Evolutionary conservation across 1,140 invertebrate genomes (phyloP).

Genomic region (Aphelinus atriplicis): DNA sequence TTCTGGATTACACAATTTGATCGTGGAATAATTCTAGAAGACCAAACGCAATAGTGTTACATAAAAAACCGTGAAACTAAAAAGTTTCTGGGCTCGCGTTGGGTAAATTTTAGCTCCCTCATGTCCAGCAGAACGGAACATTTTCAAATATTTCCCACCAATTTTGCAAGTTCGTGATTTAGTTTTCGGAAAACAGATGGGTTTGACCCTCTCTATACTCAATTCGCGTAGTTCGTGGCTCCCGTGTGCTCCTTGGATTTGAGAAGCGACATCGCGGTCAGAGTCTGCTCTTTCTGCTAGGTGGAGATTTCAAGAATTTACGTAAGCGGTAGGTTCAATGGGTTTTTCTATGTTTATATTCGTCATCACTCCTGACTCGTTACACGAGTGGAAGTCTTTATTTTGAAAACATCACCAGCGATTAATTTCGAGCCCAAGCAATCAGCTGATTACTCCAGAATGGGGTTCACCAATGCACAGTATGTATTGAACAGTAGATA

Average conservation of each 20-base stretch:
- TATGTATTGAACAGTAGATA: no score
- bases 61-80: no score
- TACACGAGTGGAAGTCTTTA: not conserved
- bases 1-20: no score
- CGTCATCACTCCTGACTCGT: not conserved
- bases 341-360: not conserved
- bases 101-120: no score
- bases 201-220: not conserved
- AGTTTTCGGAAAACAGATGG: not conserved
- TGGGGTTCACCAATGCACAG: no score
- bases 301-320: conserved; percentile 11
- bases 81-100: no score
- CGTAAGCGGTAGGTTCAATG: conserved; percentile 15
- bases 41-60: no score
- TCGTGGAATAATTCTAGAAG: no score
- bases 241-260: not conserved
- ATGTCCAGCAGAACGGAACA: no score
- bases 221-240: not conserved
- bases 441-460: no score
- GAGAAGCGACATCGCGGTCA: not conserved
- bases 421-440: no score
- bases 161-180: conserved; percentile 12
- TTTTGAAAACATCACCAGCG: no score
- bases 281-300: conserved; percentile 19
- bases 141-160: not conserved